Evolutionary conservation across 2,113 vertebrate genomes (phyloP).

Genomic region (Eptesicus fuscus): DNA sequence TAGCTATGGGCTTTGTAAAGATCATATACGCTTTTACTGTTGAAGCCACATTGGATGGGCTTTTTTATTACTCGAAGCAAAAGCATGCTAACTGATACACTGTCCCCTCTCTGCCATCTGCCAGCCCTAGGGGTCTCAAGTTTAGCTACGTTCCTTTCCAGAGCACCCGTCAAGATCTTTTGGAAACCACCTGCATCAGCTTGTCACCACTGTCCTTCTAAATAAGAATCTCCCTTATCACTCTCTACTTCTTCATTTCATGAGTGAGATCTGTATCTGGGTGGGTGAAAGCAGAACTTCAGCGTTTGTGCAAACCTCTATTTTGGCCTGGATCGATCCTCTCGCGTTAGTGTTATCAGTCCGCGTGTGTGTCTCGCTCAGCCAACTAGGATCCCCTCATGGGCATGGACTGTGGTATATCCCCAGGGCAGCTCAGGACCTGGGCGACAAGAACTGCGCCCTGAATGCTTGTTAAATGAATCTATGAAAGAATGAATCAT

Average conservation of each 20-base stretch:
- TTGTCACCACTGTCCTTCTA: not conserved
- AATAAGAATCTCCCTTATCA: not conserved
- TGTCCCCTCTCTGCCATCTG: not conserved
- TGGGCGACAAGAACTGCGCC: not conserved
- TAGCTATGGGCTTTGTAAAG: not conserved
- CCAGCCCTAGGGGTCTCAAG: not conserved
- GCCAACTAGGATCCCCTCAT: not conserved
- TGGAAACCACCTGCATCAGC: not conserved
- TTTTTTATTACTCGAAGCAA: not conserved
- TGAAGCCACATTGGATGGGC: not conserved
- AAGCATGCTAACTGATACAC: not conserved
- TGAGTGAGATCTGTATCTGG: not conserved
- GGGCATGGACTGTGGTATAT: not conserved
- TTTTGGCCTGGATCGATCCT: not conserved
- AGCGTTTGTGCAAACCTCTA: not conserved
- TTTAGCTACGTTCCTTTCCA: not conserved
- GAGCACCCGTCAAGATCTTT: not conserved
- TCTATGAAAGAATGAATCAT: constrained; percentile 43
- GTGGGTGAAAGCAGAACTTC: not conserved
- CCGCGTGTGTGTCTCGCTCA: fast-evolving
- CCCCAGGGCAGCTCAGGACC: not conserved
- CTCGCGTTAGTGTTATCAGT: no score
- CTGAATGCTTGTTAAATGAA: not conserved
- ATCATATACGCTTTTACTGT: not conserved
- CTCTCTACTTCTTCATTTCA: constrained; percentile 22